Conservation (phyloP, 2,888 invertebrate species). For the Agelastica alni region DNA sequence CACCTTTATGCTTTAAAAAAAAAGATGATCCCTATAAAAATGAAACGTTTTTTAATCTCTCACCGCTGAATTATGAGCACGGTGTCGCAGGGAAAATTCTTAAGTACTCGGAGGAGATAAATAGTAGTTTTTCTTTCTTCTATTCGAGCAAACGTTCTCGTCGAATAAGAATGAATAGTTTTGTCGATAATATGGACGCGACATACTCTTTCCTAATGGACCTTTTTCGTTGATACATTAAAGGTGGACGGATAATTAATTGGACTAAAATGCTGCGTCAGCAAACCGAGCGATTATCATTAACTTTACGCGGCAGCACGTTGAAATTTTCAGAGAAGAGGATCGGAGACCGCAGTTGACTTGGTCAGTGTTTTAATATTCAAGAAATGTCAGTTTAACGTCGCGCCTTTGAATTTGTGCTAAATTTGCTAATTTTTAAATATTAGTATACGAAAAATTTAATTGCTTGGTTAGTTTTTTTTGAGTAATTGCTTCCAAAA, state of each 20-base stretch:
- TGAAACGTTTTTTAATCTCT: conserved; percentile 15
- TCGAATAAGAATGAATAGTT: conserved; percentile 12
- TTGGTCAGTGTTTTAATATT: too few species aligned
- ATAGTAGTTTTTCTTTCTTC: conserved; percentile 10
- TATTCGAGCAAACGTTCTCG: not conserved
- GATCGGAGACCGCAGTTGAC: too few species aligned
- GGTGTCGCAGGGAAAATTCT: conserved; percentile 1
- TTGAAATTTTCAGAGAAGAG: not conserved
- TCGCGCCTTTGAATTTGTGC: too few species aligned
- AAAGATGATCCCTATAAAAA: conserved; percentile 6
- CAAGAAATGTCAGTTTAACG: too few species aligned
- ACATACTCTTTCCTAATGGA: not conserved
- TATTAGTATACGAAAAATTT: too few species aligned
- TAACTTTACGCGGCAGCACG: not conserved
- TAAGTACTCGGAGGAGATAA: conserved; percentile 8
- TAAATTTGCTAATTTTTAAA: too few species aligned
- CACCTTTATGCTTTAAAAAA: not conserved
- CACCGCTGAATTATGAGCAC: conserved; percentile 9
- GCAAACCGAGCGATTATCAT: not conserved
- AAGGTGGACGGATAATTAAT: not conserved
- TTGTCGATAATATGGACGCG: conserved; percentile 2
- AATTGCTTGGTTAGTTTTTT: too few species aligned
- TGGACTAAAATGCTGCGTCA: not conserved
- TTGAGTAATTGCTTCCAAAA: too few species aligned
- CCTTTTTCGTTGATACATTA: not conserved